A percentile compares a stretch with the other conserved stretches of the same genome.
Conservation (phyloP, 37 sponge, comb jelly and placozoan genomes). For the Halichondria panicea region DNA sequence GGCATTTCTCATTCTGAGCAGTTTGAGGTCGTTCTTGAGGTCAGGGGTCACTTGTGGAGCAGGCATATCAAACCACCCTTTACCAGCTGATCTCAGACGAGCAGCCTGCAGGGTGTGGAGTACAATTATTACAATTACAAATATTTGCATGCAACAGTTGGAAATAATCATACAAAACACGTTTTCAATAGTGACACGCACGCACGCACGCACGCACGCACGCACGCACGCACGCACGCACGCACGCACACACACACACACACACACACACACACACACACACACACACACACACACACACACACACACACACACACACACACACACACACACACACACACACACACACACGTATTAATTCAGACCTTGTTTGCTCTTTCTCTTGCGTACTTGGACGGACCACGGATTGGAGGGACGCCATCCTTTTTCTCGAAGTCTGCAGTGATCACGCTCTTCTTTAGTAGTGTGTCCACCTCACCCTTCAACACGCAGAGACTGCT, state of each 20-base stretch:
- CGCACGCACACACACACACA: constrained; percentile 9
- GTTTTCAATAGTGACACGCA: background rate
- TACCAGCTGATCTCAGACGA: constrained; percentile 55
- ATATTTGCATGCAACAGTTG: background rate
- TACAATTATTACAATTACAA: too few relatives aligned
- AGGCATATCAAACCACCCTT: constrained; percentile 75
- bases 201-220: background rate
- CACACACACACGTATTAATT: background rate
- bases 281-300: background rate
- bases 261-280: background rate
- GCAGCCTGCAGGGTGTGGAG: constrained; percentile 19
- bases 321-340: constrained; percentile 10
- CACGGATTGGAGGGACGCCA: constrained; percentile 47
- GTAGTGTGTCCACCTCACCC: too few relatives aligned
- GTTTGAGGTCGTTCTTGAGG: constrained; percentile 69
- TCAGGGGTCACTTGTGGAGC: constrained; percentile 70
- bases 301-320: constrained; percentile 12
- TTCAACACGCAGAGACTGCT: too few relatives aligned
- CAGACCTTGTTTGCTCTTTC: constrained; percentile 53
- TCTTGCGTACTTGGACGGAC: constrained; percentile 17
- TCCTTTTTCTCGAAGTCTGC: constrained; percentile 68
- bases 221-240: background rate
- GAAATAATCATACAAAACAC: background rate
- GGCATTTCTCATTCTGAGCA: constrained; percentile 63
- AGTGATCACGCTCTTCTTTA: constrained; percentile 78